These are phyloP conservation scores for Drosophila prolongata DNA, from an alignment of 2,888 invertebrate genomes.

Conservation along the genomic window DNA sequence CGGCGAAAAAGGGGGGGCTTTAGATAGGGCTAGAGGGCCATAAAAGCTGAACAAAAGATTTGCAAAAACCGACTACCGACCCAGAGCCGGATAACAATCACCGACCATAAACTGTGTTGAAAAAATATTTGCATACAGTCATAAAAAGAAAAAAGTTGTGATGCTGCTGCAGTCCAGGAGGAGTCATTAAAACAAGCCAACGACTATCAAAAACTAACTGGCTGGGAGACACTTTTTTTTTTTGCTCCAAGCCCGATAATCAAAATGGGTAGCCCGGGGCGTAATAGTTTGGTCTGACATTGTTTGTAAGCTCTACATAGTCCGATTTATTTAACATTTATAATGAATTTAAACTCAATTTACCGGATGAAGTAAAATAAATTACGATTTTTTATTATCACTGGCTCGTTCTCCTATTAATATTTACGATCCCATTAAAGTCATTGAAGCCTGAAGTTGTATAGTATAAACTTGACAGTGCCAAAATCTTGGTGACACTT, in stretches of 20 bases:
- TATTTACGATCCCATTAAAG: conserved; percentile 13
- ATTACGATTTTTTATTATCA: not conserved
- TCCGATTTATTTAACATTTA: not conserved
- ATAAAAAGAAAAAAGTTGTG: conserved; percentile 23
- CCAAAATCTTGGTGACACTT: not conserved
- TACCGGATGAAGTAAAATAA: no score
- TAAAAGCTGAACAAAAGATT: conserved; percentile 44
- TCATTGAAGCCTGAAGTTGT: not conserved
- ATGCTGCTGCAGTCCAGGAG: conserved; percentile 33
- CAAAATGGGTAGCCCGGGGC: conserved; percentile 13
- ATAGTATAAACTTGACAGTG: not conserved
- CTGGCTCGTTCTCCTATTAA: conserved; percentile 6
- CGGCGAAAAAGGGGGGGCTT: not conserved
- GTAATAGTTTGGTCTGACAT: not conserved
- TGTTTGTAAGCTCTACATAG: not conserved
- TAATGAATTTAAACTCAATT: not conserved
- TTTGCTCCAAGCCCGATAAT: conserved; percentile 18
- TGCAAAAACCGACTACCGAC: conserved; percentile 41
- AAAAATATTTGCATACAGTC: conserved; percentile 52
- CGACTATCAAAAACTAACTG: conserved; percentile 73
- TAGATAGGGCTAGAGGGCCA: conserved; percentile 5
- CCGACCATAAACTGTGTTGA: conserved; percentile 58
- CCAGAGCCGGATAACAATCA: conserved; percentile 58
- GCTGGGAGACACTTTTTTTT: conserved; percentile 52
- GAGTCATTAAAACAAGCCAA: conserved; percentile 69